Percentiles rank a stretch among this genome's conserved stretches.
Evolutionary conservation across 2,888 invertebrate species (phyloP).

Genomic region (Cartodere bifasciata): DNA sequence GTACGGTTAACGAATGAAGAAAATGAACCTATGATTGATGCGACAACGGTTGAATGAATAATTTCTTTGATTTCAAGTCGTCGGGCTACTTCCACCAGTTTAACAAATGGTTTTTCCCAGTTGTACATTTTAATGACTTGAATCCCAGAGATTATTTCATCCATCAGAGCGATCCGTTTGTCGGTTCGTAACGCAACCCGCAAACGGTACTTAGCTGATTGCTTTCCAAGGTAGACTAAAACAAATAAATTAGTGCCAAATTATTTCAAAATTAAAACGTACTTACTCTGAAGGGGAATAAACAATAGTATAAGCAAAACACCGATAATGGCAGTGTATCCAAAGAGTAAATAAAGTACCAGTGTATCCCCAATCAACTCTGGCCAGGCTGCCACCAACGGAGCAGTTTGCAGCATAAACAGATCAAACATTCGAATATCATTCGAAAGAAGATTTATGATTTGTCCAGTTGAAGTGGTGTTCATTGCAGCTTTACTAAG

Average conservation of each 20-base stretch:
- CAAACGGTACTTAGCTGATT: constrained; percentile 54
- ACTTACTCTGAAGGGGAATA: constrained; percentile 3
- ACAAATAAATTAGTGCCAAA: constrained; percentile 19
- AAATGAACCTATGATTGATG: constrained; percentile 60
- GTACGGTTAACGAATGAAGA: constrained; percentile 76
- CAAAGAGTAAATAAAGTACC: no score
- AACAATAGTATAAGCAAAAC: neutral
- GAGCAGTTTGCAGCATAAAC: no score
- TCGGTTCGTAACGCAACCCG: constrained; percentile 78
- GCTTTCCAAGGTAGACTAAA: constrained; percentile 57
- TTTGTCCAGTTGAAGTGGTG: no score
- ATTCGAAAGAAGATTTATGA: no score
- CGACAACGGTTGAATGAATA: constrained; percentile 56
- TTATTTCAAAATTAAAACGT: neutral
- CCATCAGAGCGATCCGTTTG: constrained; percentile 81
- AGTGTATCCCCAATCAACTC: no score
- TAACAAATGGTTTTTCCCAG: constrained; percentile 76
- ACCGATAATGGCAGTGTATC: neutral
- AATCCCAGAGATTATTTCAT: constrained; percentile 76
- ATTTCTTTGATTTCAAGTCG: constrained; percentile 57
- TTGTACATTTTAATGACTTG: constrained; percentile 88
- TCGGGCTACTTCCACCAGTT: constrained; percentile 56
- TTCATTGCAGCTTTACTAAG: no score
- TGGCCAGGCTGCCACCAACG: no score
- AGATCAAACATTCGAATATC: no score